Evolutionary conservation across 1,140 invertebrate genomes (phyloP).

Genomic region (Hycleus phaleratus): DNA sequence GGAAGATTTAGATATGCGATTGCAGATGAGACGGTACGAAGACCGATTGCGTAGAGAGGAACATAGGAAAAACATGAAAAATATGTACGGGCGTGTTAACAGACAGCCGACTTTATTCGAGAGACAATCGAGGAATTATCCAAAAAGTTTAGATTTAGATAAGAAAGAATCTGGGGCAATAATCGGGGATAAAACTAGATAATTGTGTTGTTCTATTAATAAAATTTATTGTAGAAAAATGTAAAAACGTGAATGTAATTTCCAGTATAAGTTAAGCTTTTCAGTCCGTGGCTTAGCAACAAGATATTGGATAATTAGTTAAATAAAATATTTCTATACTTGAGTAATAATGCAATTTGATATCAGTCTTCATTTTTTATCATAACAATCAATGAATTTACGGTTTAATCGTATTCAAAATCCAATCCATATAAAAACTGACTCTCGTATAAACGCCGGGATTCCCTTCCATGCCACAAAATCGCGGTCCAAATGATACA

Average conservation of each 20-base stretch:
- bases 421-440: conserved; percentile 56
- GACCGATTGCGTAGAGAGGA: conserved; percentile 56
- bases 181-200: too few relatives aligned
- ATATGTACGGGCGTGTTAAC: conserved; percentile 60
- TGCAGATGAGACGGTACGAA: conserved; percentile 56
- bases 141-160: too few relatives aligned
- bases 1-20: conserved; percentile 57
- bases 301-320: too few relatives aligned
- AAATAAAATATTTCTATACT: not conserved
- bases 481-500: conserved; percentile 46
- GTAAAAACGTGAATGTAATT: too few relatives aligned
- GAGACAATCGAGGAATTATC: conserved; percentile 46
- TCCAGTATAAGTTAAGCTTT: too few relatives aligned
- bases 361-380: conserved; percentile 1
- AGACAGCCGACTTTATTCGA: conserved; percentile 62
- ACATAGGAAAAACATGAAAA: conserved; percentile 59
- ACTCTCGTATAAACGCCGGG: conserved; percentile 59
- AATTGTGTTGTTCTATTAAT: not conserved
- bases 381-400: too few relatives aligned
- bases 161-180: too few relatives aligned
- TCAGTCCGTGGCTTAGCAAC: too few relatives aligned
- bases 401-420: conserved; percentile 33
- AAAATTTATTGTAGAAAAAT: not conserved
- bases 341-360: conserved; percentile 1
- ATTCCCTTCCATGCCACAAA: conserved; percentile 45